These are phyloP conservation scores for Amphiduros pacificus DNA, from an alignment of 2,888 invertebrate species.

Conservation along the genomic window DNA sequence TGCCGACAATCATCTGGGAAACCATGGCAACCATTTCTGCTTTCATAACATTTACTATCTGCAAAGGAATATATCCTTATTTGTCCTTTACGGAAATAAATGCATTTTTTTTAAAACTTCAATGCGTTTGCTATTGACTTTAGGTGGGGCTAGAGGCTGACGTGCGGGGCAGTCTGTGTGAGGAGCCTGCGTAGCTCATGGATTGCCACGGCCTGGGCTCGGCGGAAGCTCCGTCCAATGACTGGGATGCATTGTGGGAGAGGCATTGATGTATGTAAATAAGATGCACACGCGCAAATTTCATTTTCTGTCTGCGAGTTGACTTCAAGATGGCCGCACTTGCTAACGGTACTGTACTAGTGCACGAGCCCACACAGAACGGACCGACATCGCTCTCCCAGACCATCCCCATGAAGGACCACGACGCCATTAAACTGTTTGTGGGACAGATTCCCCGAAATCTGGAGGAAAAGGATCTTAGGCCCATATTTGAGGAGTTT, in stretches of 20 bases:
- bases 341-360: slow-evolving; percentile 15
- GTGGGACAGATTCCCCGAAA: slow-evolving; percentile 91
- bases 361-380: slow-evolving; percentile 6
- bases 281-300: slow-evolving; percentile 23
- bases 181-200: too few species aligned
- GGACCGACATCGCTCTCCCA: slow-evolving; percentile 16
- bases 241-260: slow-evolving; percentile 2
- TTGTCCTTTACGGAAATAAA: too few species aligned
- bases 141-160: too few species aligned
- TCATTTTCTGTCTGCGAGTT: slow-evolving; percentile 20
- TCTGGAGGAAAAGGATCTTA: slow-evolving; percentile 81
- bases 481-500: slow-evolving; percentile 89
- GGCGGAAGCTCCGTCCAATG: too few species aligned
- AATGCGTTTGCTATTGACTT: too few species aligned
- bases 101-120: too few species aligned
- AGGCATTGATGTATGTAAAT: slow-evolving; percentile 19
- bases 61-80: too few species aligned
- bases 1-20: too few species aligned
- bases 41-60: too few species aligned
- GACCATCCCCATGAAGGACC: slow-evolving; percentile 61
- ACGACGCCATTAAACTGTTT: slow-evolving; percentile 77
- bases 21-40: too few species aligned
- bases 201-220: too few species aligned
- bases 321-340: slow-evolving; percentile 19
- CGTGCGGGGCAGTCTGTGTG: too few species aligned